Evolutionary conservation across 2,888 invertebrate species (phyloP), one percentile per base, ranked within the genome.

Genomic region (Andricus curvator): DNA sequence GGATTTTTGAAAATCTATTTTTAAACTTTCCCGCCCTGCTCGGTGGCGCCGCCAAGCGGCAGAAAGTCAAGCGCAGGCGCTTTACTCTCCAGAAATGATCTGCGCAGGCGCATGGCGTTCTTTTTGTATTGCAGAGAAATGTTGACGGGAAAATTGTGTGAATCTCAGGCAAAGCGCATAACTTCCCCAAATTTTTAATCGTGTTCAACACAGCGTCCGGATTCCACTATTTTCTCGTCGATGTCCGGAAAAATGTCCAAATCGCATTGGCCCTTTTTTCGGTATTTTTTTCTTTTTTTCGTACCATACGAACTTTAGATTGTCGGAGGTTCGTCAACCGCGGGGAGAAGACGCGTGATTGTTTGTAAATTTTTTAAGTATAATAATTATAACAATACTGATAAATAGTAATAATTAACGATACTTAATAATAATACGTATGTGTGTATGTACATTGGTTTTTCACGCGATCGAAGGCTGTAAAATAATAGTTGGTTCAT

Each of bases 121-220:
- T 4, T 51, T 44, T 15, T 29, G 0, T 51, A 48, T 29, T 0
- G 17, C 29, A 33, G 33, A 74, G 11, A 22, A 2, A 62, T 25
- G 25, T 25, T 9, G 56, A 51, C n/a, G 56, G 4, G n/a, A 56
- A 20, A 74, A 74, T 51, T n/a, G 33, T 74, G 33, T 29, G 20
- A n/a, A 56, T 22, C 29, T 70, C 9, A 3, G 25, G 29, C 29
- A 17, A 29, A 51, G 37, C 60, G 37, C 48, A 70, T 67, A 80
- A 80, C 81, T 82, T 82, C 81, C 81, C 80, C 81, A 65, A 79
- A 70, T 82, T 70, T 78, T 78, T 77, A 44, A 48, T 80, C 77
- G 62, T 67, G 41, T 77, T 79, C 67, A 62, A n/a, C 48, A 44
- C 8, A 20, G 25, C 37, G 22, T 37, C 6, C 13, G 79, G 79